Evolutionary conservation across 2,888 invertebrate genomes (phyloP), one percentile per base, ranked within the genome.

Genomic region (Sylvicola fuscatus): DNA sequence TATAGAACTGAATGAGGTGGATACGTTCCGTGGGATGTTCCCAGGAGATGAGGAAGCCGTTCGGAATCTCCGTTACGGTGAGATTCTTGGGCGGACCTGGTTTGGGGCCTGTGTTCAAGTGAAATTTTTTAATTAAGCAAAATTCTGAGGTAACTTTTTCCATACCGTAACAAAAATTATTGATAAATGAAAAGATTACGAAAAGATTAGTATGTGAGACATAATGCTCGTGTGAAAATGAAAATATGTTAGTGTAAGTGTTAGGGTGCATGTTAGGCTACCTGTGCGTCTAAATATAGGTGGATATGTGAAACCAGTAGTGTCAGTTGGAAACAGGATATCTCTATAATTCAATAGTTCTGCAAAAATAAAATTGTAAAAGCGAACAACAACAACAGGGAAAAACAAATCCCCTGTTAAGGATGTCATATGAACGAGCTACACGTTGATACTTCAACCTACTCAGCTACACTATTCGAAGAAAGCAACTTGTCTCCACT

Each of bases 11-110:
- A 45, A 89, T 75, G 41, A 84, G 69, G 49, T 78, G 72, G 36
- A 78, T 71, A 45, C 76, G 70, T 56, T 89, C 86, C 45, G 76
- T 52, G 17, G 89, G 89, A 47, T 76, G 71, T 61, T 80, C 77
- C 90, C 89, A 90, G 48, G 82, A 76, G 55, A 92, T 83, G 46
- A 83, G 70, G 61, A 90, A 86, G 44, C 86, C 87, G 56, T 86
- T 84, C 56, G 78, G 76, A 44, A 84, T 76, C 62, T 87, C 86
- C 34, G 79, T 78, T 42, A 90, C 83, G 36, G 87, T 82, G 46
- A 93, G 66, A 61, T 93, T 92, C 45, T 81, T 71, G 21, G 93
- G 92, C 34, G 82, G 77, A 48, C 84, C 81, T 35, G 95, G 90
- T 60, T 81, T 81, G 39, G 90, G 89, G 60, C 90, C 92, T 90